phyloP scores from a whole-genome alignment of 2,888 invertebrate genomes.

The Orthonevra nobilis region DNA sequence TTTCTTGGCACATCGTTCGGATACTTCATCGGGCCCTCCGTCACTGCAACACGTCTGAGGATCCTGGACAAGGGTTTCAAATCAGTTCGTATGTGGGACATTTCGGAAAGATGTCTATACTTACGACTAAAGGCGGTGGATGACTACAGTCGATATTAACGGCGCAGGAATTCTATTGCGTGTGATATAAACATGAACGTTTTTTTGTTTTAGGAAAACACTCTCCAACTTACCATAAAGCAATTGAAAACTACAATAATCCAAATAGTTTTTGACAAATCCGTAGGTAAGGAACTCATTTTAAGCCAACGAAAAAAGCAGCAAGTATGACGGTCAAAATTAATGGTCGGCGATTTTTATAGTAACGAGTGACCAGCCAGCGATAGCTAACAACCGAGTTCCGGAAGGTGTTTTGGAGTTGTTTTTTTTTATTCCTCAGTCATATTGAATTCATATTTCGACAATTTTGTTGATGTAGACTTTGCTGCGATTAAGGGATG shows the following conservation, averaged over 20 bases:
- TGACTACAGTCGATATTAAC: conserved; percentile 75
- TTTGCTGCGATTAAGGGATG: conserved; percentile 32
- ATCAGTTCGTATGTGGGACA: background rate
- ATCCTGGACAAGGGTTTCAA: conserved; percentile 72
- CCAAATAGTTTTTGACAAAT: background rate
- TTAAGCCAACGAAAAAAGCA: background rate
- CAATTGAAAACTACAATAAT: conserved; percentile 16
- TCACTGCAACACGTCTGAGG: conserved; percentile 77
- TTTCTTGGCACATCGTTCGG: conserved; percentile 75
- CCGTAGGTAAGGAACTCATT: conserved; percentile 2
- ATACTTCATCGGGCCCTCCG: conserved; percentile 75
- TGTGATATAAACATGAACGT: too few species aligned
- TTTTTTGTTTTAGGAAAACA: background rate
- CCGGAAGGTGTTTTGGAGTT: conserved; percentile 13
- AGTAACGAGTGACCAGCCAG: conserved; percentile 22
- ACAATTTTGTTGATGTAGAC: background rate
- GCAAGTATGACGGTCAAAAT: conserved; percentile 8
- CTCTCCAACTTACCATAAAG: conserved; percentile 22
- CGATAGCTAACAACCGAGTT: conserved; percentile 34
- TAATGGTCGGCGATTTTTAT: conserved; percentile 17
- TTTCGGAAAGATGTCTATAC: conserved; percentile 45
- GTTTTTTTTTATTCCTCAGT: background rate
- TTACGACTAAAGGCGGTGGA: conserved; percentile 78
- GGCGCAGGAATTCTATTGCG: conserved; percentile 7
- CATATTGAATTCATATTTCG: background rate